Percentiles rank a stretch among this genome's conserved stretches.
Conservation (phyloP, 2,113 vertebrate genomes). For the Tichodroma muraria region DNA sequence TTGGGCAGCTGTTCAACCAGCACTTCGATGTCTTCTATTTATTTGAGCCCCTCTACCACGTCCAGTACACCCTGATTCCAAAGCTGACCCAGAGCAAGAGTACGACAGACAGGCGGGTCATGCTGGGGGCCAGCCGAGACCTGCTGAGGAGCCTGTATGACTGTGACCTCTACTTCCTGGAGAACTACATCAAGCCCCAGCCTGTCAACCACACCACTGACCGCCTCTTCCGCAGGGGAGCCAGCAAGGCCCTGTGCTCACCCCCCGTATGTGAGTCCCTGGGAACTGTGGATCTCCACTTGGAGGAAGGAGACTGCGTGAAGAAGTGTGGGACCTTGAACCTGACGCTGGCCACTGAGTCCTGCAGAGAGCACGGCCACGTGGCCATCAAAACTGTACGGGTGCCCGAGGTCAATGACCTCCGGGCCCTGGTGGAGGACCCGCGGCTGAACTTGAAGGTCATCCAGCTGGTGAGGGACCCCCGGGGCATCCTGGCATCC, state of each 20-base stretch:
- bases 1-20: slow-evolving; percentile 96
- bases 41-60: slow-evolving; percentile 96
- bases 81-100: slow-evolving; percentile 86
- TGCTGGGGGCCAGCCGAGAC: slow-evolving; percentile 91
- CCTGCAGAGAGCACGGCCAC: slow-evolving; percentile 83
- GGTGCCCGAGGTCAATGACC: slow-evolving; percentile 87
- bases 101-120: slow-evolving; percentile 80
- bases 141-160: slow-evolving; percentile 89
- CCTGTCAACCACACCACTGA: slow-evolving; percentile 91
- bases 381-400: slow-evolving; percentile 94
- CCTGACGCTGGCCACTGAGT: slow-evolving; percentile 84
- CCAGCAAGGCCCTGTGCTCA: slow-evolving; percentile 89
- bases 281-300: slow-evolving; percentile 69
- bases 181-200: slow-evolving; percentile 93
- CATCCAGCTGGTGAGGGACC: slow-evolving; percentile 93
- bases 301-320: slow-evolving; percentile 92
- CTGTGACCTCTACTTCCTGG: slow-evolving; percentile 92
- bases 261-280: slow-evolving; percentile 84
- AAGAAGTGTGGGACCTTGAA: slow-evolving; percentile 87
- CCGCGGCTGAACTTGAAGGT: slow-evolving; percentile 93
- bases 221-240: slow-evolving; percentile 88
- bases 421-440: slow-evolving; percentile 89
- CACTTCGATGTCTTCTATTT: slow-evolving; percentile 96
- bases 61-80: slow-evolving; percentile 89
- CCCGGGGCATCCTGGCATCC: slow-evolving; percentile 90